Evolutionary conservation across 2,797 vertebrate species (phyloP).

Genomic region (Sciurus vulgaris): DNA sequence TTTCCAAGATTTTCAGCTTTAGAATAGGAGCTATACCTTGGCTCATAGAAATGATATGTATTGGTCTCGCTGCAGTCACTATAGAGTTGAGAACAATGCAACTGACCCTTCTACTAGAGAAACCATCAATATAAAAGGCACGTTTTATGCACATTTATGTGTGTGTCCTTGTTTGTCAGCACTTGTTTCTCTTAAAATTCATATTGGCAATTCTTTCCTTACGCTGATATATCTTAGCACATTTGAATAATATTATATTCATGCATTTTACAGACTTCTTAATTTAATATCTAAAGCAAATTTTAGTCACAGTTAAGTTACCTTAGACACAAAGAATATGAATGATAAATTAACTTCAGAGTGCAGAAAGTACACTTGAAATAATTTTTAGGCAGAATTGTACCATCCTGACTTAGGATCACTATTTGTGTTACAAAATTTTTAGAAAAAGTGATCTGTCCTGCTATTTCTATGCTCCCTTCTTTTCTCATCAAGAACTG

Average conservation of each 20-base stretch:
- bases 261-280: not conserved
- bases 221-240: not conserved
- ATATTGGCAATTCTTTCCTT: not conserved
- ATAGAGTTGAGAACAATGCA: not conserved
- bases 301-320: not conserved
- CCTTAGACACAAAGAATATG: not conserved
- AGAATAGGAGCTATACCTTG: not conserved
- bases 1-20: not conserved
- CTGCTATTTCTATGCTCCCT: not conserved
- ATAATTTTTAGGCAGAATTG: not conserved
- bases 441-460: not conserved
- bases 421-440: not conserved
- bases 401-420: not conserved
- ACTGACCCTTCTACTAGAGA: not conserved
- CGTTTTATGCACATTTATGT: not conserved
- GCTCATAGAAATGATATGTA: slow-evolving; percentile 9
- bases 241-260: not conserved
- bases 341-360: not conserved
- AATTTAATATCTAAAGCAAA: slow-evolving; percentile 37
- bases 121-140: not conserved
- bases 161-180: not conserved
- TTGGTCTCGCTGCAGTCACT: not conserved
- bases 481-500: not conserved
- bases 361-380: not conserved
- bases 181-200: slow-evolving; percentile 7